Evolutionary conservation across 2,797 vertebrate species (phyloP).

Genomic region (Melanotaenia parkinsoni): DNA sequence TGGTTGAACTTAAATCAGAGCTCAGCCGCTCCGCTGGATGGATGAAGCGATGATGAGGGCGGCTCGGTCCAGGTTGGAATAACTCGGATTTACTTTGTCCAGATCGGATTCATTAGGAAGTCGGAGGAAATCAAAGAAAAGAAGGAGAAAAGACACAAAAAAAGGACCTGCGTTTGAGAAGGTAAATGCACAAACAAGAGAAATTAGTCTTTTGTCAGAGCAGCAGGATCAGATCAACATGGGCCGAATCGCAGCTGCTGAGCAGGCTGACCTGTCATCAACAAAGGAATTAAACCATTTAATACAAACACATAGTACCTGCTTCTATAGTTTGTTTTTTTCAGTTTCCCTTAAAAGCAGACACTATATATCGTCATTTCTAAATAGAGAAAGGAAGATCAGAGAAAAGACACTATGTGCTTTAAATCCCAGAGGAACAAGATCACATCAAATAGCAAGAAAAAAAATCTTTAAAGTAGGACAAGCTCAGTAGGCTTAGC

Average conservation of each 20-base stretch:
- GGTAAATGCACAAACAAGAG: slow-evolving; percentile 56
- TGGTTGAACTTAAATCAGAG: slow-evolving; percentile 58
- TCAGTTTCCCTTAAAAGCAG: not conserved
- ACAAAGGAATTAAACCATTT: slow-evolving; percentile 63
- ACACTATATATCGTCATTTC: not conserved
- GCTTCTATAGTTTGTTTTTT: not conserved
- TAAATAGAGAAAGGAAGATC: not conserved
- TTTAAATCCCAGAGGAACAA: slow-evolving; percentile 35
- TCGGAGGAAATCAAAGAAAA: not conserved
- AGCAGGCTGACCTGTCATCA: slow-evolving; percentile 68
- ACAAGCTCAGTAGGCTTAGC: slow-evolving; percentile 12
- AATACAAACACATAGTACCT: not conserved
- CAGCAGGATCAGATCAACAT: slow-evolving; percentile 53
- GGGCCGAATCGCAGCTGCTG: slow-evolving; percentile 64
- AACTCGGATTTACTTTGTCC: slow-evolving; percentile 50
- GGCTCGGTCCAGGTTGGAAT: slow-evolving; percentile 67
- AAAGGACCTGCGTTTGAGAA: slow-evolving; percentile 56
- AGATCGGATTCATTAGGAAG: slow-evolving; percentile 32
- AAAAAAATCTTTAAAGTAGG: slow-evolving; percentile 39
- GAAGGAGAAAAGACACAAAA: slow-evolving; percentile 10
- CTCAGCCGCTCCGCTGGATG: slow-evolving; percentile 58
- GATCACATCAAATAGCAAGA: slow-evolving; percentile 23
- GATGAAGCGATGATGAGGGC: slow-evolving; percentile 68
- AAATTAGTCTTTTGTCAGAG: slow-evolving; percentile 49
- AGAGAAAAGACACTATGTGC: slow-evolving; percentile 19